These are phyloP conservation scores for Drosophila orena DNA, from an alignment of 1,140 invertebrate species.

Conservation along the genomic window DNA sequence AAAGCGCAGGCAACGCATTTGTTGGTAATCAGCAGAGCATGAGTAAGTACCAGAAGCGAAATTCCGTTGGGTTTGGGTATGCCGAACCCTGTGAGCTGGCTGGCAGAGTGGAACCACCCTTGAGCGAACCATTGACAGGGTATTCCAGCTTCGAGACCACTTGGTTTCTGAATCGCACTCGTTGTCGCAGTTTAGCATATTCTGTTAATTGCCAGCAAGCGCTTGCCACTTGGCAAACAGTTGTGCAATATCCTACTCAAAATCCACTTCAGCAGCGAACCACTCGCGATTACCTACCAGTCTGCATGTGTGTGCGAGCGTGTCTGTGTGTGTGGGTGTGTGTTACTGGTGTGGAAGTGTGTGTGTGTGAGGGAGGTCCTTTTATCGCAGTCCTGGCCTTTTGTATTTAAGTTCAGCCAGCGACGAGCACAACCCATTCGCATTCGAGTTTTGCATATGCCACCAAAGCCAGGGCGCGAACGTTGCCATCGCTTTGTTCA, in stretches of 20 bases:
- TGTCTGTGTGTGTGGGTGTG: slow-evolving; percentile 24
- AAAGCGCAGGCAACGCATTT: slow-evolving; percentile 37
- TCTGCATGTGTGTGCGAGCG: slow-evolving; percentile 2
- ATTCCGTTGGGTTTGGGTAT: slow-evolving; percentile 13
- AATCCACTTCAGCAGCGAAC: slow-evolving; percentile 55
- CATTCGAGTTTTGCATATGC: slow-evolving; percentile 69
- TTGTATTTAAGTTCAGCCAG: slow-evolving; percentile 72
- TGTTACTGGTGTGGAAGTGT: slow-evolving; percentile 28
- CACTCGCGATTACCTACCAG: slow-evolving; percentile 56
- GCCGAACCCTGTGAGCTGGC: background rate
- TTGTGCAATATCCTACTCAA: slow-evolving; percentile 63
- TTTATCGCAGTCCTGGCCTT: slow-evolving; percentile 54
- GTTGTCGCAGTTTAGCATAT: slow-evolving; percentile 64
- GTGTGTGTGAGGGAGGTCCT: slow-evolving; percentile 36
- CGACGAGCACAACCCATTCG: slow-evolving; percentile 17
- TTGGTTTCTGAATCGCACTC: slow-evolving; percentile 2
- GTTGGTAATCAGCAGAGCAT: slow-evolving; percentile 36
- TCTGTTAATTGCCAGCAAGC: slow-evolving; percentile 63
- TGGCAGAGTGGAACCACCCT: background rate
- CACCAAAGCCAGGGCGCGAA: slow-evolving; percentile 43
- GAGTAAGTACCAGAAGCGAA: slow-evolving; percentile 17
- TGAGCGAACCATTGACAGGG: slow-evolving; percentile 2
- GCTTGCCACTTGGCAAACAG: slow-evolving; percentile 58
- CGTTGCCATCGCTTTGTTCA: slow-evolving; percentile 63
- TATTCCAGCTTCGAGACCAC: slow-evolving; percentile 1